Conservation (phyloP, 2,113 vertebrate species). For the Micromys minutus region DNA sequence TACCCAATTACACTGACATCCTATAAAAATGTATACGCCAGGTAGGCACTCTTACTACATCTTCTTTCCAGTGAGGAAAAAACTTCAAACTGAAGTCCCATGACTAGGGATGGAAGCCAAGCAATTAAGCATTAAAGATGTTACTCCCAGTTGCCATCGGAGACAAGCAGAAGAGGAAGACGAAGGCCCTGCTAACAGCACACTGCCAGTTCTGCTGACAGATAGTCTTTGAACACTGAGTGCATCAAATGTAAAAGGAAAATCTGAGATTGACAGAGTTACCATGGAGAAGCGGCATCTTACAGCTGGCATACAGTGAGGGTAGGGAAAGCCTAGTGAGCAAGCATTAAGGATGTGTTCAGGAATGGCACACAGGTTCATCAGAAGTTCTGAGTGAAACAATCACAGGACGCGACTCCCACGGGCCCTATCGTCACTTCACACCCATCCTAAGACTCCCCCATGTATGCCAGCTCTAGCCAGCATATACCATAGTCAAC, state of each 20-base stretch:
- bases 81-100: constrained; percentile 5
- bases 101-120: background rate
- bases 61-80: constrained; percentile 13
- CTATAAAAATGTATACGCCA: background rate
- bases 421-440: background rate
- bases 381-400: constrained; percentile 7
- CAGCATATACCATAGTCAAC: background rate
- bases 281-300: background rate
- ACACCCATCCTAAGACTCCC: background rate
- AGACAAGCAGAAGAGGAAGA: background rate
- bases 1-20: constrained; percentile 5
- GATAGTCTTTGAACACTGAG: background rate
- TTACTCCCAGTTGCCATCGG: background rate
- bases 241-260: background rate
- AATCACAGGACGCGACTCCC: background rate
- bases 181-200: background rate
- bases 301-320: background rate
- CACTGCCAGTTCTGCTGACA: background rate
- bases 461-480: background rate
- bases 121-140: background rate
- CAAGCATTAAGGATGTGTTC: background rate
- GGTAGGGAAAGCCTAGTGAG: background rate
- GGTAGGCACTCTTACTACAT: background rate
- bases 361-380: background rate
- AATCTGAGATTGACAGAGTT: background rate